phyloP scores from a whole-genome alignment of 2,888 invertebrate species.

The Microdon myrmicae region DNA sequence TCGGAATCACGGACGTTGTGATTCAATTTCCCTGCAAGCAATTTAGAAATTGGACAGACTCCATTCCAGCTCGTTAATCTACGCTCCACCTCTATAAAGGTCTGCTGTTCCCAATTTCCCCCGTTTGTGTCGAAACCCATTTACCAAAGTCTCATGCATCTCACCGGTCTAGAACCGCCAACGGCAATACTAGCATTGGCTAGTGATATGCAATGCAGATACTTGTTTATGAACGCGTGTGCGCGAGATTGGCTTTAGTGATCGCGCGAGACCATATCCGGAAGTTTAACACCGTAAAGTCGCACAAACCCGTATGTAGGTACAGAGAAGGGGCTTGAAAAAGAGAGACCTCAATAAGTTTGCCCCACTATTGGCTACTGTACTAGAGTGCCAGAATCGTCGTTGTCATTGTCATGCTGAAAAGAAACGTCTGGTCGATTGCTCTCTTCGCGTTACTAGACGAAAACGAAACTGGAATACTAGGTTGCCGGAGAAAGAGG shows the following conservation, averaged over 20 bases:
- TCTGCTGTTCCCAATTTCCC: conserved; percentile 25
- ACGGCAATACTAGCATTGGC: conserved; percentile 1
- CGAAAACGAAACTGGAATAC: conserved; percentile 50
- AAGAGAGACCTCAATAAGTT: conserved; percentile 42
- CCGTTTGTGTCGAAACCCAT: conserved; percentile 4
- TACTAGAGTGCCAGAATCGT: conserved; percentile 4
- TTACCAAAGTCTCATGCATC: conserved; percentile 21
- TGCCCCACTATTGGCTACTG: too few relatives aligned
- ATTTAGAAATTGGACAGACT: conserved; percentile 32
- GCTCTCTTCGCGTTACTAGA: conserved; percentile 15
- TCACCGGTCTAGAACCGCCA: conserved; percentile 36
- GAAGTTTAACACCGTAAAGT: conserved; percentile 35
- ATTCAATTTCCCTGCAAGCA: conserved; percentile 22
- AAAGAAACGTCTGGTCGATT: conserved; percentile 10
- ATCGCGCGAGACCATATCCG: conserved; percentile 38
- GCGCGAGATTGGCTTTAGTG: too few relatives aligned
- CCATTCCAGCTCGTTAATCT: conserved; percentile 1
- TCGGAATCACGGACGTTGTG: conserved; percentile 3
- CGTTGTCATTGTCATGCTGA: conserved; percentile 2
- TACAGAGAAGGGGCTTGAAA: conserved; percentile 15
- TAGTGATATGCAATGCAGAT: conserved; percentile 37
- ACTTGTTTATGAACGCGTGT: conserved; percentile 23
- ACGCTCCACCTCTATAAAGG: conserved; percentile 15
- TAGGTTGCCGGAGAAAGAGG: conserved; percentile 47
- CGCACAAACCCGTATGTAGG: conserved; percentile 11